Conservation (phyloP, 2,113 vertebrate genomes). For the Ivindomyrus marchei region DNA sequence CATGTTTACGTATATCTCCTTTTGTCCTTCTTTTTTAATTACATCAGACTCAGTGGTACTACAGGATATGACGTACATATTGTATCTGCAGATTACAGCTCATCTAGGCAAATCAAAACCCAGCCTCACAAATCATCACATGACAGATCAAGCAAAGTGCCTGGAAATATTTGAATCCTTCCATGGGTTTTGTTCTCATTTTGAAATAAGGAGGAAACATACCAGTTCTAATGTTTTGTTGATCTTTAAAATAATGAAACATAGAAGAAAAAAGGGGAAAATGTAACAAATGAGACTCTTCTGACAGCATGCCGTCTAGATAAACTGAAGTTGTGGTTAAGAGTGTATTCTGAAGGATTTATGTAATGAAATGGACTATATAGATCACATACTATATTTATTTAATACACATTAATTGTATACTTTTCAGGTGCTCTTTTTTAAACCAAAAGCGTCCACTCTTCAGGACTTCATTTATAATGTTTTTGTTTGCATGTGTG, state of each 20-base stretch:
- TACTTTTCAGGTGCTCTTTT: slow-evolving; percentile 16
- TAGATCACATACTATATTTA: background rate
- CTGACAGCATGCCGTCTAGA: background rate
- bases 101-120: slow-evolving; percentile 32
- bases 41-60: slow-evolving; percentile 19
- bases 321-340: background rate
- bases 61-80: background rate
- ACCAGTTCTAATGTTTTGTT: background rate
- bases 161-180: slow-evolving; percentile 39
- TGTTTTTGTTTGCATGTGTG: background rate
- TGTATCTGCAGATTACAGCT: background rate
- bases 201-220: background rate
- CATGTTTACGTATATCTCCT: slow-evolving; percentile 30
- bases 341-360: background rate
- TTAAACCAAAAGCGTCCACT: background rate
- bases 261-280: background rate
- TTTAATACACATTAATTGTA: background rate
- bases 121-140: slow-evolving; percentile 49
- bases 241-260: background rate
- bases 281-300: background rate
- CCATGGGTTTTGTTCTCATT: slow-evolving; percentile 1
- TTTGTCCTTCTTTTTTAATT: slow-evolving; percentile 30
- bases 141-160: slow-evolving; percentile 61
- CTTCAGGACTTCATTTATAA: background rate
- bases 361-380: background rate